Evolutionary conservation across 2,113 vertebrate genomes (phyloP).

Genomic region (Lates calcarifer): DNA sequence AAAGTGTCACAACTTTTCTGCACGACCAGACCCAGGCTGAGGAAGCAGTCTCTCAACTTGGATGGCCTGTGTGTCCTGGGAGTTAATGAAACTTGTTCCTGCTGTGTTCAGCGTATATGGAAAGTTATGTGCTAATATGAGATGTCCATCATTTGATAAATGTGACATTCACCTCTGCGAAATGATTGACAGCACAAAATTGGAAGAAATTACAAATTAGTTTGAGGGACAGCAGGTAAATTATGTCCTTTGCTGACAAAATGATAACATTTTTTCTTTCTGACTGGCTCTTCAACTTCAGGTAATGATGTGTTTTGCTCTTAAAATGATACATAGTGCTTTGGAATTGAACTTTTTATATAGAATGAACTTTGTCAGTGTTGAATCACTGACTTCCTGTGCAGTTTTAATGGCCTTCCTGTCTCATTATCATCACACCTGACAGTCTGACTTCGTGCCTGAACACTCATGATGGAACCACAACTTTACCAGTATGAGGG

Average conservation of each 20-base stretch:
- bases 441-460: constrained; percentile 20
- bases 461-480: background rate
- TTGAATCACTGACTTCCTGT: constrained; percentile 1
- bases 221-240: constrained; percentile 68
- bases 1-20: background rate
- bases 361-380: background rate
- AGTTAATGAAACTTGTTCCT: constrained; percentile 48
- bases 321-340: constrained; percentile 27
- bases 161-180: constrained; percentile 43
- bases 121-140: constrained; percentile 37
- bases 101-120: constrained; percentile 22
- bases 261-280: constrained; percentile 14
- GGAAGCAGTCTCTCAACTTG: constrained; percentile 1
- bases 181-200: constrained; percentile 74
- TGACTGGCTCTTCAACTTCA: constrained; percentile 19
- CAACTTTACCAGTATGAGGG: background rate
- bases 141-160: constrained; percentile 64
- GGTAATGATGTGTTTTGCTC: constrained; percentile 39
- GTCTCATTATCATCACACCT: constrained; percentile 33
- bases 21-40: background rate
- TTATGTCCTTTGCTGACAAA: constrained; percentile 37
- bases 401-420: constrained; percentile 48
- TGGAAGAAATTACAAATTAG: constrained; percentile 54
- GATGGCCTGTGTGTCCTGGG: constrained; percentile 1
- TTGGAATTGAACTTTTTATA: constrained; percentile 36